Conservation (phyloP, 2,797 vertebrate species). For the Leptoclinus maculatus region DNA sequence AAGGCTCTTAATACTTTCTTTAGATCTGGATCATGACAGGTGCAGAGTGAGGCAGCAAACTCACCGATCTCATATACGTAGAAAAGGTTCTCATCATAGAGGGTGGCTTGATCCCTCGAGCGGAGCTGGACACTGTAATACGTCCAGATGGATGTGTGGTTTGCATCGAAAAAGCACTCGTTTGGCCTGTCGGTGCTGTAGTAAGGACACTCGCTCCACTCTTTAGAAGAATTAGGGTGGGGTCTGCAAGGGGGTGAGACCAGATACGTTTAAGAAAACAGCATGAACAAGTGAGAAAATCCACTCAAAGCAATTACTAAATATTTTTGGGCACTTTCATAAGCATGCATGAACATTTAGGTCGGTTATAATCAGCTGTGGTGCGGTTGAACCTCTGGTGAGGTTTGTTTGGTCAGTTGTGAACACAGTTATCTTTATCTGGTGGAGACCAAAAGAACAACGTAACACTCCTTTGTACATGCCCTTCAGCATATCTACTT, state of each 20-base stretch:
- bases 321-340: neutral
- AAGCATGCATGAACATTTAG: neutral
- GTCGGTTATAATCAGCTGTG: neutral
- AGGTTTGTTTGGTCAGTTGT: neutral
- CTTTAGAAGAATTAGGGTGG: conserved; percentile 34
- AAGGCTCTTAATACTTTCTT: neutral
- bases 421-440: too few species aligned
- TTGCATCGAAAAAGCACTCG: conserved; percentile 93
- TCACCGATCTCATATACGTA: conserved; percentile 91
- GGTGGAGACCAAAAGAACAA: too few species aligned
- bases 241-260: conserved; percentile 34
- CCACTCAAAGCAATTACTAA: neutral
- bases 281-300: neutral
- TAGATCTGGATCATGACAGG: neutral
- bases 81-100: conserved; percentile 88
- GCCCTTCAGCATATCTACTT: too few species aligned
- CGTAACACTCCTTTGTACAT: too few species aligned
- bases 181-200: conserved; percentile 86
- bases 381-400: neutral
- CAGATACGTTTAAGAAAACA: neutral
- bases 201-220: conserved; percentile 94
- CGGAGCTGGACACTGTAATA: conserved; percentile 89
- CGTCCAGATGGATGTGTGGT: conserved; percentile 91
- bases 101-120: conserved; percentile 74
- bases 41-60: conserved; percentile 13